Evolutionary conservation across 2,888 invertebrate genomes (phyloP).

Genomic region (Helicoverpa assulta): DNA sequence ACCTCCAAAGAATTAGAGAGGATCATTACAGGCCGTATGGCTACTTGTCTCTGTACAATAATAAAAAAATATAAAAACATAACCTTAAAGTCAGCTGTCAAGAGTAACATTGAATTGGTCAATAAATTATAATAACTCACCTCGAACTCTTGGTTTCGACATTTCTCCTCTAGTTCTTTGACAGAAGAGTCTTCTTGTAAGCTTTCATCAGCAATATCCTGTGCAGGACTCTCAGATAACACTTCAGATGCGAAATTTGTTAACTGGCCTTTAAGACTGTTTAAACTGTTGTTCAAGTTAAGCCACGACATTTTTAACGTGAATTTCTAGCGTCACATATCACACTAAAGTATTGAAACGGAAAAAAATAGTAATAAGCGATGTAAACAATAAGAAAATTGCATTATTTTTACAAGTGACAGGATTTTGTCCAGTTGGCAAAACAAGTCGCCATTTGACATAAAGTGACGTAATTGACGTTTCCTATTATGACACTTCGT

Average conservation of each 20-base stretch:
- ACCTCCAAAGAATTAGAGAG: conserved; percentile 53
- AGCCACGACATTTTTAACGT: conserved; percentile 92
- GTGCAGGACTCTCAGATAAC: conserved; percentile 93
- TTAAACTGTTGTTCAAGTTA: conserved; percentile 92
- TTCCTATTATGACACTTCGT: not conserved
- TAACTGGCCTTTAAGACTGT: conserved; percentile 95
- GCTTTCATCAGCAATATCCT: conserved; percentile 75
- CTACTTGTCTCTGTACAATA: conserved; percentile 46
- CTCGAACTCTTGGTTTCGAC: conserved; percentile 91
- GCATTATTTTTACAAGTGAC: conserved; percentile 87
- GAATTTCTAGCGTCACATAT: conserved; percentile 74
- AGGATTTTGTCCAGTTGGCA: conserved; percentile 89
- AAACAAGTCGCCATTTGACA: conserved; percentile 80
- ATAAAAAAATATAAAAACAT: conserved; percentile 80
- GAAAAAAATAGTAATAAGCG: conserved; percentile 68
- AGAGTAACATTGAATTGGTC: conserved; percentile 48
- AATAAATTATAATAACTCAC: conserved; percentile 79
- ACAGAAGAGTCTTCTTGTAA: conserved; percentile 71
- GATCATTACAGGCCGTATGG: conserved; percentile 36
- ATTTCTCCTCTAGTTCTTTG: conserved; percentile 89
- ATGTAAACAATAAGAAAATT: conserved; percentile 85
- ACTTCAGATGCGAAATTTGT: conserved; percentile 97
- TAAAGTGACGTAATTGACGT: conserved; percentile 58
- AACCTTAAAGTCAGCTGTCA: conserved; percentile 84
- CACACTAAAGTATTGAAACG: conserved; percentile 70